Evolutionary conservation across 2,888 invertebrate species (phyloP), one percentile per base, ranked within the genome.

Genomic region (Colletes collaris): DNA sequence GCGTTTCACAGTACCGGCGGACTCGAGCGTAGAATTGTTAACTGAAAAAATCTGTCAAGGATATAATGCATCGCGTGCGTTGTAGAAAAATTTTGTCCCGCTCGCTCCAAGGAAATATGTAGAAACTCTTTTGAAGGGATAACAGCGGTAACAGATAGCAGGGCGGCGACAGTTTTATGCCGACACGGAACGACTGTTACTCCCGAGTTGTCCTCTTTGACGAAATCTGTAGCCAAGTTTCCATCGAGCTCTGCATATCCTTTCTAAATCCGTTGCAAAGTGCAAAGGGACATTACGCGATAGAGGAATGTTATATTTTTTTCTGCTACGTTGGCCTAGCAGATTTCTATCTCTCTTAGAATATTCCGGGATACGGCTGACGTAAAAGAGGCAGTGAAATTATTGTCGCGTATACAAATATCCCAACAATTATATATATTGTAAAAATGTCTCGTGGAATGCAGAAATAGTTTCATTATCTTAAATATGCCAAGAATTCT

Each of bases 171-270:
- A 82, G 73, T 77, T 80, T 79, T 63, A 65, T 40, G 49, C 44
- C 68, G 73, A 76, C 79, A 72, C 70, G 82, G 37, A 76, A 78
- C 66, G 67, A 69, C 68, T 70, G 73, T 80, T 82, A 71, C 16
- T 50, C 37, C 40, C 37, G 49, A 19, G 49, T 46, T 70, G 62
- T 55, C 67, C 63, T 53, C 65, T 84, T 78, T 74, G 76, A 80
- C 78, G 72, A 70, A 78, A 82, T 80, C 64, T 72, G 58, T 71
- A 46, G 67, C 63, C 58, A 63, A 81, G 74, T 79, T 79, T 50
- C 58, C 60, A 66, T 60, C 58, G 53, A 35, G 27, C 13, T 35
- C 62, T 19, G 64, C 65, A 60, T 67, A 37, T 69, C 46, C 59
- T 52, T 73, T 50, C 49, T 59, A 66, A 63, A 79, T 75, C 52